phyloP scores from a whole-genome alignment of 2,113 vertebrate species.

The Tetrao urogallus region DNA sequence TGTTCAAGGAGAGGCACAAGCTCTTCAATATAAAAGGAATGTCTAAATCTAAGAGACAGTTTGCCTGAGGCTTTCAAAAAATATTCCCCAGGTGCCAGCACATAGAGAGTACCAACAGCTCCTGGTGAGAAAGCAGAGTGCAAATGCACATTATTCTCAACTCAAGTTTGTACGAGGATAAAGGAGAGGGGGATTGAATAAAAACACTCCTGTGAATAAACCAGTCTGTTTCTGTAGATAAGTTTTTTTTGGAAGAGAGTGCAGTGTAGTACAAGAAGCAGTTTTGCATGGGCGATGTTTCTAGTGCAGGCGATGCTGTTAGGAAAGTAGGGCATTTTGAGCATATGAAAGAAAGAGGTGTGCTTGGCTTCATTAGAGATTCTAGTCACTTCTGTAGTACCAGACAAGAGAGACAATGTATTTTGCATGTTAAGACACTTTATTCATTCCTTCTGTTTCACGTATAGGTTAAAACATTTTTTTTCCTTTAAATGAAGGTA shows the following conservation, averaged over 20 bases:
- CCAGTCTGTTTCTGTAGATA: background rate
- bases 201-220: background rate
- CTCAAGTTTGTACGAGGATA: background rate
- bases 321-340: slow-evolving; percentile 52
- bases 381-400: slow-evolving; percentile 4
- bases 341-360: slow-evolving; percentile 34
- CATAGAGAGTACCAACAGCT: background rate
- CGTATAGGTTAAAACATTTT: slow-evolving; percentile 23
- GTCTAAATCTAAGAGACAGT: slow-evolving; percentile 15
- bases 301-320: background rate
- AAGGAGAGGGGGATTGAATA: background rate
- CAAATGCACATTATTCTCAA: background rate
- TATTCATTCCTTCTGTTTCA: slow-evolving; percentile 11
- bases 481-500: slow-evolving; percentile 18
- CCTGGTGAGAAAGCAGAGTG: background rate
- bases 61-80: slow-evolving; percentile 23
- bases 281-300: background rate
- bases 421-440: slow-evolving; percentile 26
- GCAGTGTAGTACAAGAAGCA: background rate
- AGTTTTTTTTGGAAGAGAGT: background rate
- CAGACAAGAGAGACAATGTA: slow-evolving; percentile 23
- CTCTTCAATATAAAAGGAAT: background rate
- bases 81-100: background rate
- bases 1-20: background rate
- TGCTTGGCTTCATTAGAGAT: slow-evolving; percentile 43